A percentile compares a stretch with the other conserved stretches of the same genome.
Evolutionary conservation across 2,113 vertebrate species (phyloP).

Genomic region (Dolichotis patagonum): DNA sequence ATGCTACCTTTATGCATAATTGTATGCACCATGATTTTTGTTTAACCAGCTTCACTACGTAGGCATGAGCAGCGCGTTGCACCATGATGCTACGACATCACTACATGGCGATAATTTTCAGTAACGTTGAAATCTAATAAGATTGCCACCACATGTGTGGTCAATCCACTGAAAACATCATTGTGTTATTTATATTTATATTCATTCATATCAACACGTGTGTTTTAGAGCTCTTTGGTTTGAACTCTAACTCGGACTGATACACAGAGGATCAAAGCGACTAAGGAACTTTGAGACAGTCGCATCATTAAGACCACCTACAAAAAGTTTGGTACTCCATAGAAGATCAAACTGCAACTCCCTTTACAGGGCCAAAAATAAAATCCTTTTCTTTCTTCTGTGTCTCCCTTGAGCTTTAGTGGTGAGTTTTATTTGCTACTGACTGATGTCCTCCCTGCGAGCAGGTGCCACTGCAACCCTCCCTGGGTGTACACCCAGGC

Average conservation of each 20-base stretch:
- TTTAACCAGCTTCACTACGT: neutral
- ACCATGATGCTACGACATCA: neutral
- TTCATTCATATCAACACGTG: neutral
- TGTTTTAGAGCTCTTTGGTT: neutral
- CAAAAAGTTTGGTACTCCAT: neutral
- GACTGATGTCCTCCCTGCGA: neutral
- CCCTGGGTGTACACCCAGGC: neutral
- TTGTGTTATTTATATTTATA: neutral
- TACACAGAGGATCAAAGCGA: neutral
- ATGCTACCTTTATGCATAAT: neutral
- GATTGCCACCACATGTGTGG: neutral
- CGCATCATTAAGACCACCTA: neutral
- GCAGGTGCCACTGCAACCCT: neutral
- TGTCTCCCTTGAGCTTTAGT: neutral
- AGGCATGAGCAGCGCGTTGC: neutral
- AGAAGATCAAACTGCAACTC: neutral
- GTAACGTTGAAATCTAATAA: neutral
- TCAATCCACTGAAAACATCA: neutral
- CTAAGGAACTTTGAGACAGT: neutral
- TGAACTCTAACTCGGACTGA: neutral
- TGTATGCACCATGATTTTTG: neutral
- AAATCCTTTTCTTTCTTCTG: neutral
- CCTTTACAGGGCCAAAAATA: neutral
- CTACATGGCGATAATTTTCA: neutral
- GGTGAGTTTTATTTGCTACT: neutral